Conservation (phyloP, 2,888 invertebrate species). For the Cheilosia pagana region DNA sequence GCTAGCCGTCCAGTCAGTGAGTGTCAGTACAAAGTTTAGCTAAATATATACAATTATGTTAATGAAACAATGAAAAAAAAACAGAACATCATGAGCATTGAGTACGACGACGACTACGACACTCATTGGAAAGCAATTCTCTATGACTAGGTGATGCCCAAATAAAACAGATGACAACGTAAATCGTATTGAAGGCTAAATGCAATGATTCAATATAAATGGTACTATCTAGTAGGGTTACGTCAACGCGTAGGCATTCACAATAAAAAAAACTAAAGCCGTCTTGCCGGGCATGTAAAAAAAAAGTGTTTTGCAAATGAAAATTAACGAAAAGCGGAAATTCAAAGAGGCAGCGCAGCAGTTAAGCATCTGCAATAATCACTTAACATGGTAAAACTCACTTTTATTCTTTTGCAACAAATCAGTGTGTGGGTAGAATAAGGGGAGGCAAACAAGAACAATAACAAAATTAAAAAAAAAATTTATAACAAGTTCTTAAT, state of each 20-base stretch:
- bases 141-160: conserved; percentile 11
- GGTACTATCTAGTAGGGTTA: conserved; percentile 40
- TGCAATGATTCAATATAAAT: conserved; percentile 61
- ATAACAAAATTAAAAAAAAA: conserved; percentile 53
- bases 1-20: neutral
- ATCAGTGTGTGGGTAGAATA: conserved; percentile 32
- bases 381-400: conserved; percentile 34
- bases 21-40: neutral
- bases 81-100: conserved; percentile 8
- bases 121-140: conserved; percentile 36
- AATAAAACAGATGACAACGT: conserved; percentile 18
- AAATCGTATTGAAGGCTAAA: conserved; percentile 27
- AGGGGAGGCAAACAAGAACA: conserved; percentile 45
- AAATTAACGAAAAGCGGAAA: conserved; percentile 27
- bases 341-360: conserved; percentile 30
- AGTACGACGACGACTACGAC: conserved; percentile 10
- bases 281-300: neutral
- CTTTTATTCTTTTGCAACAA: conserved; percentile 55
- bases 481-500: conserved; percentile 29
- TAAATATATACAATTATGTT: conserved; percentile 45
- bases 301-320: conserved; percentile 35
- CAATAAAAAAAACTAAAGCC: conserved; percentile 17
- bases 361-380: conserved; percentile 34
- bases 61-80: conserved; percentile 18
- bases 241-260: conserved; percentile 61